A percentile compares a stretch with the other conserved stretches of the same genome.
phyloP scores from a whole-genome alignment of 2,888 invertebrate genomes.

The Caenorhabditis doughertyi region DNA sequence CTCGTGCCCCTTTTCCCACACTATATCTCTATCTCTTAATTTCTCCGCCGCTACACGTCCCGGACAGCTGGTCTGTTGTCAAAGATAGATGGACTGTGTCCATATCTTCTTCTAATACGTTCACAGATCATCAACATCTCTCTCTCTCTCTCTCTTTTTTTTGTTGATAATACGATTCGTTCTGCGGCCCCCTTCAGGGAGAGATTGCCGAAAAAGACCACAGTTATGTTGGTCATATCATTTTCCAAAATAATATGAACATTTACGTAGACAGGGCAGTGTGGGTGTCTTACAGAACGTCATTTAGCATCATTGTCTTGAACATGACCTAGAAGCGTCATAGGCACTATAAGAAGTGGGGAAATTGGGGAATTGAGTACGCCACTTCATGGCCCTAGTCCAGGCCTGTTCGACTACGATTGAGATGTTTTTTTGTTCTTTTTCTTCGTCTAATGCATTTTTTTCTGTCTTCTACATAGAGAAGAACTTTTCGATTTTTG shows the following conservation, averaged over 20 bases:
- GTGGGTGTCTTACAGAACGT: background rate
- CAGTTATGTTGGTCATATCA: background rate
- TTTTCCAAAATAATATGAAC: background rate
- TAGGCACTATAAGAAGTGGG: constrained; percentile 2
- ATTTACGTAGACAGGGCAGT: background rate
- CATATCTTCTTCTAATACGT: background rate
- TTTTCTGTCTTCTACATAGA: too few species aligned
- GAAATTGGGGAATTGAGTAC: too few species aligned
- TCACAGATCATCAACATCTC: constrained; percentile 5
- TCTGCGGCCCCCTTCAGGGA: too few species aligned
- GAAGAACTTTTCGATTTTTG: too few species aligned
- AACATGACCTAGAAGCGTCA: constrained; percentile 9
- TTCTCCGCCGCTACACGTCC: constrained; percentile 8
- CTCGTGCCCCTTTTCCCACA: background rate
- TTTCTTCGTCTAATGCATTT: too few species aligned
- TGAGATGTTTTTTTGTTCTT: too few species aligned
- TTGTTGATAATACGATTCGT: too few species aligned
- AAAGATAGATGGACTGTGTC: constrained; percentile 16
- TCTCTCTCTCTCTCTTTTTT: background rate
- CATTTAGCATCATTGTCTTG: background rate
- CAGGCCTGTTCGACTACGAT: too few species aligned
- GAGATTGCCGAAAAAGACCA: background rate
- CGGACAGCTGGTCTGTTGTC: constrained; percentile 47
- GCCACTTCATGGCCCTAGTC: too few species aligned
- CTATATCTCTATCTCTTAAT: background rate